Conservation (phyloP, 2,797 vertebrate genomes). For the Thaleichthys pacificus region DNA sequence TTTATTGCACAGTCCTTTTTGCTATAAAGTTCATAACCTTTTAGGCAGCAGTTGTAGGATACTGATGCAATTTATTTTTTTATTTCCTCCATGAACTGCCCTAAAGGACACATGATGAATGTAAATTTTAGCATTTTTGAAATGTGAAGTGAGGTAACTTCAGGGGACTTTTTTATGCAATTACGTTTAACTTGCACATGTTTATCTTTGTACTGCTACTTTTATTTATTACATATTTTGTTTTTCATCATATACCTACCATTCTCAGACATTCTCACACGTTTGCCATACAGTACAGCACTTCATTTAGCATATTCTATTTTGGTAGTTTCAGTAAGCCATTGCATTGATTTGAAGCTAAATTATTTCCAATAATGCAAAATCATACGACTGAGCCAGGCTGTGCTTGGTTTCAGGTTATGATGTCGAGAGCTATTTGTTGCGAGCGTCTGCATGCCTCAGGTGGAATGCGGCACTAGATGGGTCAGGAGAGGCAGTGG, state of each 20-base stretch:
- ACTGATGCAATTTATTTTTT: background rate
- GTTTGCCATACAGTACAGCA: background rate
- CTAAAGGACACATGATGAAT: slow-evolving; percentile 7
- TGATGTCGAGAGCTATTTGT: slow-evolving; percentile 61
- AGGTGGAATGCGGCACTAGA: slow-evolving; percentile 44
- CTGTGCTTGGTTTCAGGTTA: slow-evolving; percentile 63
- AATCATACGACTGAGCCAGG: background rate
- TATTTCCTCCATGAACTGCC: no score
- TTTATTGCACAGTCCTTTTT: background rate
- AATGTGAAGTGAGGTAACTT: background rate
- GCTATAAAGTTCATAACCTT: slow-evolving; percentile 19
- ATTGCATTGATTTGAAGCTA: slow-evolving; percentile 53
- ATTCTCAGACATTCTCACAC: slow-evolving; percentile 26
- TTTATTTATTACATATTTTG: slow-evolving; percentile 28
- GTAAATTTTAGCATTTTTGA: background rate
- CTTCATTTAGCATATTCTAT: slow-evolving; percentile 24
- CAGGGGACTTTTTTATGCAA: background rate
- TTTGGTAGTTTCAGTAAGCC: slow-evolving; percentile 41
- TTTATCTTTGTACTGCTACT: slow-evolving; percentile 6
- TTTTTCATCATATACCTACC: slow-evolving; percentile 34
- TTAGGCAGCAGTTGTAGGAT: background rate
- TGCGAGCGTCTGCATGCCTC: slow-evolving; percentile 42
- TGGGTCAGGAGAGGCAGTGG: slow-evolving; percentile 54
- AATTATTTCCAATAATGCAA: slow-evolving; percentile 27
- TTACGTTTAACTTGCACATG: background rate